phyloP scores from a whole-genome alignment of 2,113 vertebrate species.

The Mohoua ochrocephala region DNA sequence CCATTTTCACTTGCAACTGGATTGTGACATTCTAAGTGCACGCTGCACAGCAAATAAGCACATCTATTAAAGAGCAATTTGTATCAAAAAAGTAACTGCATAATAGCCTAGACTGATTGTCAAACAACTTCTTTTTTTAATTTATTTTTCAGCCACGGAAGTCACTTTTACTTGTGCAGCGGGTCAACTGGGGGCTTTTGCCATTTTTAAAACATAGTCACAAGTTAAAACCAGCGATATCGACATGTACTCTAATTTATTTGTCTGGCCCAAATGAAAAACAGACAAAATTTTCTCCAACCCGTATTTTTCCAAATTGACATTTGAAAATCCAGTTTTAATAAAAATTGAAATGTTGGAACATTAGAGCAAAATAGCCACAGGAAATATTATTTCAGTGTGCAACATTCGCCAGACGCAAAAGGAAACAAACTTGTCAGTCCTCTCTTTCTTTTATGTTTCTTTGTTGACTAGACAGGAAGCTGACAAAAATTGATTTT shows the following conservation, averaged over 20 bases:
- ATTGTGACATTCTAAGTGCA: not conserved
- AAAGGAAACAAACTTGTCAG: slow-evolving; percentile 59
- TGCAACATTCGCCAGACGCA: slow-evolving; percentile 12
- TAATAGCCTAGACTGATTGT: not conserved
- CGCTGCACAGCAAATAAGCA: not conserved
- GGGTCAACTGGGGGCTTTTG: not conserved
- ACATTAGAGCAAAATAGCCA: not conserved
- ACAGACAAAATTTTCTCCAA: slow-evolving; percentile 13
- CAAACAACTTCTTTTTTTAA: not conserved
- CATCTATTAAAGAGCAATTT: not conserved
- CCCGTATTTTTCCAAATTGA: not conserved
- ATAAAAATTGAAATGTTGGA: not conserved
- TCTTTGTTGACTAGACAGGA: slow-evolving; percentile 70
- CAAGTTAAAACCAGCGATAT: not conserved
- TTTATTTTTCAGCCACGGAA: not conserved
- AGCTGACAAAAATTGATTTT: slow-evolving; percentile 33
- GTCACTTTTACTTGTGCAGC: not conserved
- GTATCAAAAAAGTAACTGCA: not conserved
- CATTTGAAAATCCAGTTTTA: slow-evolving; percentile 41
- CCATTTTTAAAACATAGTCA: not conserved
- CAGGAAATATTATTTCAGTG: slow-evolving; percentile 59
- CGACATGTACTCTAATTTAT: not conserved
- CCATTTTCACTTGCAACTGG: not conserved
- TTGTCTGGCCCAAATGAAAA: slow-evolving; percentile 24
- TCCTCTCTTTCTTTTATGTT: slow-evolving; percentile 39